These are phyloP conservation scores for Dipodomys spectabilis DNA, from an alignment of 2,113 vertebrate genomes.

Conservation along the genomic window DNA sequence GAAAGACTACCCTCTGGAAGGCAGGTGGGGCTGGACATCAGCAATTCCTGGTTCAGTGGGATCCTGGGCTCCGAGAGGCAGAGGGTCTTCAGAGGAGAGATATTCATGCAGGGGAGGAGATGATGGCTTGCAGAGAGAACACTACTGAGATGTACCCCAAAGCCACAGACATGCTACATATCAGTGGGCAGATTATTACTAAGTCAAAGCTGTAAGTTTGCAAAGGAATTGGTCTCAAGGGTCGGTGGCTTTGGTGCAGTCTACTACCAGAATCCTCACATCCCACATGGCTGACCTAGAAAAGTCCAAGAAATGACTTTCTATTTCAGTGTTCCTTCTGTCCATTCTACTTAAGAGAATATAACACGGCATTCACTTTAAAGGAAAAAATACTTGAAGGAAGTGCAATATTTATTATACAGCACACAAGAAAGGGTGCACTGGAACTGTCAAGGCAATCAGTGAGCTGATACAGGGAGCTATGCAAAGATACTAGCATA, in stretches of 20 bases:
- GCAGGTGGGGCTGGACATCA: rapidly evolving
- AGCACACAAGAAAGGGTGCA: not conserved
- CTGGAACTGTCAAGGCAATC: not conserved
- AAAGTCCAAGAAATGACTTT: not conserved
- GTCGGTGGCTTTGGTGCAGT: rapidly evolving
- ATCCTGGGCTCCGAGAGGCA: not conserved
- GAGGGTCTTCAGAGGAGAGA: not conserved
- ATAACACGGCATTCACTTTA: not conserved
- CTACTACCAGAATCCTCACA: rapidly evolving
- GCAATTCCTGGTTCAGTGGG: rapidly evolving
- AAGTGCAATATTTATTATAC: not conserved
- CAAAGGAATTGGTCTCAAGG: not conserved
- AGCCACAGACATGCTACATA: too few relatives aligned
- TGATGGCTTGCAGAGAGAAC: not conserved
- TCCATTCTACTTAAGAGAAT: not conserved
- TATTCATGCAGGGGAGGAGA: rapidly evolving
- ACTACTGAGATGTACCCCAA: not conserved
- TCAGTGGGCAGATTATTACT: rapidly evolving
- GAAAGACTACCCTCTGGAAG: not conserved
- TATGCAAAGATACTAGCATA: not conserved
- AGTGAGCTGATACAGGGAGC: not conserved
- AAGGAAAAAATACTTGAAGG: not conserved
- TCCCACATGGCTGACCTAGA: not conserved
- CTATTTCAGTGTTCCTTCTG: not conserved
- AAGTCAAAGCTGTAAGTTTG: not conserved